Base-by-base conservation (phyloP, 2,797 vertebrate species). In the Buphagus erythrorhynchus region DNA sequence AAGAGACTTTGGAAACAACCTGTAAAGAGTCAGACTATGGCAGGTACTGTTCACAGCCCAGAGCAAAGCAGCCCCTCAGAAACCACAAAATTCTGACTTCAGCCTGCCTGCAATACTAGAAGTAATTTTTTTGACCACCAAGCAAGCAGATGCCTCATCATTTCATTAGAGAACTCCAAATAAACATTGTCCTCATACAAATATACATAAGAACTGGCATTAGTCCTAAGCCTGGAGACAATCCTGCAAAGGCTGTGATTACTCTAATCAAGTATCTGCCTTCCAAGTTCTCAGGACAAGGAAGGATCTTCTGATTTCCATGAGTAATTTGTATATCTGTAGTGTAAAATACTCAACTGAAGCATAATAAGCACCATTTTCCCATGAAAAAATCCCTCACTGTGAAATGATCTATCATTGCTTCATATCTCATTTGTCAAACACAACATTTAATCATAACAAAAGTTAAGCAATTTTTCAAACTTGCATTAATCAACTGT, bases 381-480 rank as follows among this genome's bases (percentile, higher is more conserved):
- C 54, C 69, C 49, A 38, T 11, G 10, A 68, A 78, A 92, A 85
- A 82, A 72, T 38, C 20, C 0, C 25, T 84, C 74, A 40, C n/a
- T 55, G 66, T 68, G 73, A 84, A 93, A 81, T 36, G 58, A 94
- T 90, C 90, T 58, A 84, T 92, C 88, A 81, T 83, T 90, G 74
- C 43, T 93, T 95, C 86, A 14, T 11, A 42, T 62, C 83, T 91
- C 90, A 72, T 91, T 93, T 92, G 85, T 91, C 93, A 96, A 74
- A 80, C 45, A 13, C 40, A 84, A 74, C 87, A 83, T 74, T 89
- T 90, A 94, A 71, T 54, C 88, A 54, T 68, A 94, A 92, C 73
- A 75, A 57, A 61, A 95, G 58, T 94, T 72, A 93, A 75, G 46
- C 46, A 45, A 51, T 83, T 83, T 91, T 68, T 66, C 51, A 78